phyloP scores from a whole-genome alignment of 2,113 vertebrate genomes.

The Ivindomyrus marchei region DNA sequence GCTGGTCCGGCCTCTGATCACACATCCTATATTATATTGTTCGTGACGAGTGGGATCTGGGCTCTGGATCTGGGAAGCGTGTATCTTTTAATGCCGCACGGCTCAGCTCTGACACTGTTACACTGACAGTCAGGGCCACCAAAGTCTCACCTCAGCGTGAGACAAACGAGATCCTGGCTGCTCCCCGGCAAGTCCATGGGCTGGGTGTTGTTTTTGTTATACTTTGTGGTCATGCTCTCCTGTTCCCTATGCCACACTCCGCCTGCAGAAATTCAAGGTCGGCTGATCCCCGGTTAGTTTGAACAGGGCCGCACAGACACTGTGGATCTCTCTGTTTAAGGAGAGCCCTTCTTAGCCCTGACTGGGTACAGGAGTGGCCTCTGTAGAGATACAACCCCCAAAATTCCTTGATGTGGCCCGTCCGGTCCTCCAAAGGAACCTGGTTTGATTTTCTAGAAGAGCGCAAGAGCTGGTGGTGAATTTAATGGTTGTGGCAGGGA shows the following conservation, averaged over 20 bases:
- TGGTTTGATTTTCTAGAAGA: not conserved
- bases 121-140: not conserved
- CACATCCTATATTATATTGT: not conserved
- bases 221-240: not conserved
- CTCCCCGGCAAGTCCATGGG: not conserved
- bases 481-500: not conserved
- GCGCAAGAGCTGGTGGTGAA: not conserved
- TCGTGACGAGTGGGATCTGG: not conserved
- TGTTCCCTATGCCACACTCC: not conserved
- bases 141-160: not conserved
- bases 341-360: not conserved
- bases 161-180: not conserved
- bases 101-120: not conserved
- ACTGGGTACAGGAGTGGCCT: not conserved
- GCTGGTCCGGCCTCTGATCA: not conserved
- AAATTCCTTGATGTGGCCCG: not conserved
- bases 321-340: not conserved
- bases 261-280: not conserved
- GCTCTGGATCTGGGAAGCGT: not conserved
- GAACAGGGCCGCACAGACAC: not conserved
- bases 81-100: not conserved
- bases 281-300: not conserved
- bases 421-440: not conserved
- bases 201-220: not conserved
- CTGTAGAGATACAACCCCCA: not conserved